Evolutionary conservation across 2,797 vertebrate species (phyloP).

Genomic region (Hozukius guyotensis): DNA sequence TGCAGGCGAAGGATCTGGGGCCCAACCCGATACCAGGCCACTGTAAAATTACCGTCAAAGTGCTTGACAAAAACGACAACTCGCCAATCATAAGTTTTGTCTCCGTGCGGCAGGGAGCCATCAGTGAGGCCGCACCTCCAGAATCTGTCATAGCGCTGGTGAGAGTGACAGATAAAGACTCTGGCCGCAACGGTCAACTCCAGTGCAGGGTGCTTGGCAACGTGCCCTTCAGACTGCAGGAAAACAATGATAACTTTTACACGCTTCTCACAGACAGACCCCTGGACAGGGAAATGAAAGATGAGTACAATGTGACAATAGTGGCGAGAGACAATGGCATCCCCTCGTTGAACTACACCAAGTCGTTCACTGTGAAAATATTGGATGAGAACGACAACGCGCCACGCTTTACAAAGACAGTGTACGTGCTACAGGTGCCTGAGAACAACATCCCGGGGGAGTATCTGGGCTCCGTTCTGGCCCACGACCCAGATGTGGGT

Average conservation of each 20-base stretch:
- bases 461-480: conserved; percentile 95
- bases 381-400: conserved; percentile 98
- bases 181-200: conserved; percentile 94
- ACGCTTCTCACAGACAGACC: conserved; percentile 95
- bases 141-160: conserved; percentile 97
- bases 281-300: conserved; percentile 94
- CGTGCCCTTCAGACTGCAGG: conserved; percentile 94
- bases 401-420: conserved; percentile 93
- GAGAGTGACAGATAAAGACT: conserved; percentile 96
- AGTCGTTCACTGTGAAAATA: conserved; percentile 95
- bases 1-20: conserved; percentile 95
- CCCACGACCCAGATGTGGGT: conserved; percentile 96
- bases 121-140: conserved; percentile 96
- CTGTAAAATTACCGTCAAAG: conserved; percentile 96
- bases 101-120: conserved; percentile 95
- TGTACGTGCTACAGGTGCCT: conserved; percentile 94
- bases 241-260: conserved; percentile 97
- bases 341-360: conserved; percentile 94
- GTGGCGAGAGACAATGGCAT: conserved; percentile 95
- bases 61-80: conserved; percentile 97
- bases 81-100: conserved; percentile 96
- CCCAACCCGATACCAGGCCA: conserved; percentile 98
- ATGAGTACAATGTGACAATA: conserved; percentile 97
- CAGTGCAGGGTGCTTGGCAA: conserved; percentile 94
- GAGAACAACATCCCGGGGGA: conserved; percentile 99